Evolutionary conservation across 2,797 vertebrate genomes (phyloP), one percentile per base, ranked within the genome.

Genomic region (Falco concolor): DNA sequence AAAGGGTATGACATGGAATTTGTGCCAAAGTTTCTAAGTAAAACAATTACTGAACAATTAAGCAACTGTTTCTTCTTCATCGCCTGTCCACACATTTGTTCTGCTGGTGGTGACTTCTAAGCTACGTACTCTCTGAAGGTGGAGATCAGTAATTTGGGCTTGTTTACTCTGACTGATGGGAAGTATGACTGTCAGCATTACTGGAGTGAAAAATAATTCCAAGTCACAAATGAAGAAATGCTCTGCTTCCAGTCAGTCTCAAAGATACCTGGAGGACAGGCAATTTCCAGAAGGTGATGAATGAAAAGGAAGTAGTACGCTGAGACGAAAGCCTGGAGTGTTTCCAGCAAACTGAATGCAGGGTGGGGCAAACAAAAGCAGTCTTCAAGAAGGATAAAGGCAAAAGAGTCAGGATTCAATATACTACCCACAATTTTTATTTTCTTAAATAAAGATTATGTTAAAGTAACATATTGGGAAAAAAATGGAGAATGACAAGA

Each of bases 291-390:
- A 74, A 82, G 36, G 80, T 93, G 96, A 94, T 93, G 90, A 96
- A 92, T 88, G 96, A 96, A 94, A 90, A 96, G 96, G 96, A 97
- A 97, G 59, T 70, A 75, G 65, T 92, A 85, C 12, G n/a, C 23
- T 59, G 23, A 94, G 87, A 90, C 6, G 2, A 93, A 92, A 91
- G 74, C 27, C 74, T 96, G 95, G 95, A 95, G 70, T 30, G 25
- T 27, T 89, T 96, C 95, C 96, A 96, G 83, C 32, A 80, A 87
- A 50, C 20, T 50, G 59, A 96, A 90, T 74, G 49, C 14, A 90
- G 88, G 85, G 93, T 93, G 86, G n/a, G 67, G 87, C 80, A 88
- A 94, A 91, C 3, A 1, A 91, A 91, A 95, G 63, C 67, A 77
- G 56, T 65, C 70, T 87, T 87, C 80, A 77, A 45, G 40, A 81